Evolutionary conservation across 64 coral and sea anemone species (phyloP).

Genomic region (Acropora tenuis): DNA sequence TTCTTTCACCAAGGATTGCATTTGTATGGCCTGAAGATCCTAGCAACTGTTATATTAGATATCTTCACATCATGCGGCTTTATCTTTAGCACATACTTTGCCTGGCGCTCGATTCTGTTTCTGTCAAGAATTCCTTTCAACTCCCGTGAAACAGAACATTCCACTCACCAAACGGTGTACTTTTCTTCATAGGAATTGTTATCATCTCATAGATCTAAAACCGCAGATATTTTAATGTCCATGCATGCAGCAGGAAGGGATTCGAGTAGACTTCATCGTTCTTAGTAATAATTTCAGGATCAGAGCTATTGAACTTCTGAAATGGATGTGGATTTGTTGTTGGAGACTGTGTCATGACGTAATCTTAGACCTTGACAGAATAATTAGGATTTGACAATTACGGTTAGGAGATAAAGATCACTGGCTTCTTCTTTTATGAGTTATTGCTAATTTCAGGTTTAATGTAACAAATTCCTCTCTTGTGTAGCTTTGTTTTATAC

Average conservation of each 20-base stretch:
- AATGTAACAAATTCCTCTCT: slow-evolving; percentile 23
- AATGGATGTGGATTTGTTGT: not conserved
- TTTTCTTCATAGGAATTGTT: slow-evolving; percentile 25
- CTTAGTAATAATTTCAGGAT: not conserved
- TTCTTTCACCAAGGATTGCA: no score
- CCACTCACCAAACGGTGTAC: slow-evolving; percentile 20
- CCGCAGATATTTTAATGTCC: slow-evolving; percentile 27
- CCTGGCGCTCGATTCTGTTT: not conserved
- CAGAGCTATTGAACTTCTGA: not conserved
- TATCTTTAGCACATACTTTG: not conserved
- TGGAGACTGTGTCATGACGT: not conserved
- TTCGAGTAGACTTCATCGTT: not conserved
- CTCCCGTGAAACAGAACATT: slow-evolving; percentile 2
- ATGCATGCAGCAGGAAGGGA: not conserved
- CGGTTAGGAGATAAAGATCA: not conserved
- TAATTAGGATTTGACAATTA: not conserved
- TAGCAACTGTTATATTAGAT: not conserved
- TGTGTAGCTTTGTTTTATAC: not conserved
- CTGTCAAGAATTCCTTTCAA: slow-evolving; percentile 18
- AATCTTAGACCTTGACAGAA: not conserved
- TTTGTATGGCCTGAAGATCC: not conserved
- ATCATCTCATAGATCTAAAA: slow-evolving; percentile 33
- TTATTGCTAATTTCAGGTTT: not conserved
- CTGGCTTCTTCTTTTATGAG: not conserved
- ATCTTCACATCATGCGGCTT: not conserved